A percentile compares a stretch with the other conserved stretches of the same genome.
These are phyloP conservation scores for Toxotes chatareus DNA, from an alignment of 2,113 vertebrate species.

Conservation along the genomic window DNA sequence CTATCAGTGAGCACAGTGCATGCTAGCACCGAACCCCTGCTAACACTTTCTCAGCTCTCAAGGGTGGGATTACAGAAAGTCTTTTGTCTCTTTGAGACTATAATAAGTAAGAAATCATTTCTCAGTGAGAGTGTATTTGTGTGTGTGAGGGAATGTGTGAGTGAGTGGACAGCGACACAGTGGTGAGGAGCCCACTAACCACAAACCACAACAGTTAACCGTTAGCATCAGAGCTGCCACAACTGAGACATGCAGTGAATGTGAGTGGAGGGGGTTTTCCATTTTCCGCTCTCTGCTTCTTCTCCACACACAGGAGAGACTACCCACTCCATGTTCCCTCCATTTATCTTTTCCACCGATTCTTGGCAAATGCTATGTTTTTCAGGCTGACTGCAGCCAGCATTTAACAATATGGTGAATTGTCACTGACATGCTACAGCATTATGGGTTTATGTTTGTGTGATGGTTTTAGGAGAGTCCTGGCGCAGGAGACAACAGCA, in stretches of 20 bases:
- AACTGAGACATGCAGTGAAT: neutral
- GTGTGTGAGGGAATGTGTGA: neutral
- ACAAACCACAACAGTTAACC: neutral
- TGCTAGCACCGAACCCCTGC: conserved; percentile 1
- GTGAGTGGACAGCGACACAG: neutral
- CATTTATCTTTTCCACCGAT: neutral
- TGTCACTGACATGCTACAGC: no score
- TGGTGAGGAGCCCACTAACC: neutral
- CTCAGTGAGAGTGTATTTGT: no score
- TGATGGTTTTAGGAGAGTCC: no score
- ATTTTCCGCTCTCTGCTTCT: neutral
- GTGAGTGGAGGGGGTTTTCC: neutral
- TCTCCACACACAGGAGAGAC: neutral
- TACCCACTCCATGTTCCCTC: neutral
- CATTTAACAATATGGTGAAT: no score
- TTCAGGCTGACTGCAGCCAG: no score
- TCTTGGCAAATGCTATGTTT: neutral
- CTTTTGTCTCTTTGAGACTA: conserved; percentile 49
- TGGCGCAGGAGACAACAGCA: neutral
- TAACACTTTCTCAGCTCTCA: conserved; percentile 17
- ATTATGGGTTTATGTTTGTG: no score
- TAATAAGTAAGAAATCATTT: neutral
- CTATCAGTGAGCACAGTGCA: conserved; percentile 23
- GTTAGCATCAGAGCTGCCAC: no score
- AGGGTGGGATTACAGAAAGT: conserved; percentile 44